A percentile compares a stretch with the other conserved stretches of the same genome.
Evolutionary conservation across 2,888 invertebrate species (phyloP).

Genomic region (Plebejus anna): DNA sequence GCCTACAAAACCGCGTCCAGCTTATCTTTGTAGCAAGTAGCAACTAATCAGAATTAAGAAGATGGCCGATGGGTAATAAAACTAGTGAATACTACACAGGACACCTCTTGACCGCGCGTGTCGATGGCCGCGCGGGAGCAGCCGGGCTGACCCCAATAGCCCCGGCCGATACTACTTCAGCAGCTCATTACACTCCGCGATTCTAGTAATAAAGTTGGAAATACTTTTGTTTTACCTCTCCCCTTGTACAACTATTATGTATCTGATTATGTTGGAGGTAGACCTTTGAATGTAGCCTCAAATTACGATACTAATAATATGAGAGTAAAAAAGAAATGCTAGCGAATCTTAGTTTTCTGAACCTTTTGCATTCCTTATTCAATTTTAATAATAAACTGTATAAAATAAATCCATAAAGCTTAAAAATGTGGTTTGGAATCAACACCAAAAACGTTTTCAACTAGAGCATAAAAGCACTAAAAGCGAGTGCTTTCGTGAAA

Average conservation of each 20-base stretch:
- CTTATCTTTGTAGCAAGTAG: too few species aligned
- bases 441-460: neutral
- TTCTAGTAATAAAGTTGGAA: neutral
- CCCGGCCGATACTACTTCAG: neutral
- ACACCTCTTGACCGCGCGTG: neutral
- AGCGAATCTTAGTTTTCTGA: too few species aligned
- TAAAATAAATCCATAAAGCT: neutral
- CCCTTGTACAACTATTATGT: neutral
- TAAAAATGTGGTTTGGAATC: neutral
- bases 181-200: neutral
- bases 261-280: neutral
- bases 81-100: neutral
- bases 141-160: neutral
- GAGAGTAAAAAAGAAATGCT: too few species aligned
- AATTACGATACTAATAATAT: neutral
- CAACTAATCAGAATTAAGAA: neutral
- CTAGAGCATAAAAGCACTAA: neutral
- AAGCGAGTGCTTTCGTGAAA: neutral
- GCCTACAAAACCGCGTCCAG: too few species aligned
- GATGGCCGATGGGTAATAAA: neutral
- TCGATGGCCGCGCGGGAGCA: neutral
- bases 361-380: too few species aligned
- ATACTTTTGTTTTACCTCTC: neutral
- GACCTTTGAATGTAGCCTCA: neutral
- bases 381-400: too few species aligned